Evolutionary conservation across 2,888 invertebrate species (phyloP).

Genomic region (Miltochrista miniata): DNA sequence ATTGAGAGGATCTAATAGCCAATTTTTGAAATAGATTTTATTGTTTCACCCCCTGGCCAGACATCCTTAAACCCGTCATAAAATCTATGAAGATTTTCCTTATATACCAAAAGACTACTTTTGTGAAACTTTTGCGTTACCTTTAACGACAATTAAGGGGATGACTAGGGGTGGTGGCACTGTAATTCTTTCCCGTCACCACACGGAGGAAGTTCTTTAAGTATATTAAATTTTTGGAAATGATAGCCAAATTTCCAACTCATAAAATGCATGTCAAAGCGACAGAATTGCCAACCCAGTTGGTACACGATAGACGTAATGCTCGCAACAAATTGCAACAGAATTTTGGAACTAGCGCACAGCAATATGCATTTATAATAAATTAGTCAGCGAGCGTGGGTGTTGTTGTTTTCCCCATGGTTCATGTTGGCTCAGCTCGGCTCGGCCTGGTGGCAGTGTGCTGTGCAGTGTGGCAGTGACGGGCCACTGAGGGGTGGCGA

Average conservation of each 20-base stretch:
- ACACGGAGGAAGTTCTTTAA: too few species aligned
- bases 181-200: too few species aligned
- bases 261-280: slow-evolving; percentile 9
- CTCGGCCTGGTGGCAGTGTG: slow-evolving; percentile 27
- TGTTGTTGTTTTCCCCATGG: slow-evolving; percentile 65
- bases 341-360: slow-evolving; percentile 46
- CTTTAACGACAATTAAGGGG: too few species aligned
- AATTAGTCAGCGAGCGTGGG: slow-evolving; percentile 55
- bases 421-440: slow-evolving; percentile 46
- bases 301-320: slow-evolving; percentile 19
- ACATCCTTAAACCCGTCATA: too few species aligned
- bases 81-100: too few species aligned
- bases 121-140: too few species aligned
- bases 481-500: slow-evolving; percentile 29
- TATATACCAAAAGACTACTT: too few species aligned
- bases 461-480: not conserved
- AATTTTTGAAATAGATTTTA: too few species aligned
- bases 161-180: too few species aligned
- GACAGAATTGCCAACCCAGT: slow-evolving; percentile 17
- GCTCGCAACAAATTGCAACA: slow-evolving; percentile 43
- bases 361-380: slow-evolving; percentile 53
- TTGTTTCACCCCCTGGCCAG: too few species aligned
- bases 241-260: not conserved
- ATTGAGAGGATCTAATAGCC: too few species aligned
- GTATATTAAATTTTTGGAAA: not conserved